Base-by-base conservation (phyloP, 2,797 vertebrate genomes). In the Epinephelus awoara region DNA sequence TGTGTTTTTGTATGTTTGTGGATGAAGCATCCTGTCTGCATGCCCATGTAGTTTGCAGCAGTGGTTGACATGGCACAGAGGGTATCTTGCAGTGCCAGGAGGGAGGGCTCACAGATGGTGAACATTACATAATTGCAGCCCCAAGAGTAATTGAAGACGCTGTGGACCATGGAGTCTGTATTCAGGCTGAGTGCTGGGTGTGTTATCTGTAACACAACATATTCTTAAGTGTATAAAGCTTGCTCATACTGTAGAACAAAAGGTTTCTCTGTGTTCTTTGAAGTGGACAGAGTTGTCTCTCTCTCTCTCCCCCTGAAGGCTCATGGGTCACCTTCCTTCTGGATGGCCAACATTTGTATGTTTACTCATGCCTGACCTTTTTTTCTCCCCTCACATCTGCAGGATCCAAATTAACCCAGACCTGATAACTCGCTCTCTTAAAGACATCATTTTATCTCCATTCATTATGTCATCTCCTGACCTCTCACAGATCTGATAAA, bases 121-220 rank as follows among this genome's bases (percentile, higher is more conserved):
- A 91, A 84, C 89, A 89, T 95, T 94, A 93, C 92, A 93, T 95
- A 96, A 95, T 93, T 93, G 87, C 83, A 89, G 86, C 88, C 80
- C 76, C 9, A 51, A 75, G 83, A 86, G 88, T 91, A 94, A 94
- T 85, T 94, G 90, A 86, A 90, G 91, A 91, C 21, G 83, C 86
- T 62, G 85, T 75, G 74, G 83, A 82, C 19, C 74, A 40, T 52
- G 83, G 88, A 88, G 90, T 79, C 78, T 84, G 85, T 90, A 79
- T 88, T 91, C 90, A 85, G 85, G 77, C 84, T 75, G 72, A 84
- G 70, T 29, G 79, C 42, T 42, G 79, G 44, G 27, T 82, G 75
- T 83, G 72, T 88, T 82, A 77, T 72, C 72, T 71, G 64, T 61
- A 77, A 38, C 62, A 51, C 21, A 64, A 73, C 78, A 29, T 42